Base-by-base conservation (phyloP, 2,888 invertebrate species). In the Malthinus seriepunctatus region DNA sequence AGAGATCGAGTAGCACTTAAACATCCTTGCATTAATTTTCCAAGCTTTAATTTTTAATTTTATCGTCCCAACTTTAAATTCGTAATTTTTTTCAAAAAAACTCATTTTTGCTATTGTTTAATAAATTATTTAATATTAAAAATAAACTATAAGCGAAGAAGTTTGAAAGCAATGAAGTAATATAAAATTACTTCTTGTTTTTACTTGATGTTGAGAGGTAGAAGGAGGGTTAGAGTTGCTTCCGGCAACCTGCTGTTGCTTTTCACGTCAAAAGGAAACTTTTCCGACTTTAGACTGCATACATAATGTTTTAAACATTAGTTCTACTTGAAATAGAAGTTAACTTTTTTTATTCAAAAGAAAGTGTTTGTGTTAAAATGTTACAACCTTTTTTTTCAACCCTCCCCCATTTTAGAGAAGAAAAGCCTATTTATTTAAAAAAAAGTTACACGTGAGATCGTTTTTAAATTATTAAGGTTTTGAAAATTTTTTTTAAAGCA, bases 271-370 rank as follows among this genome's bases (percentile, higher is more conserved):
- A 54, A 58, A 55, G 58, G 55, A 57, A 58, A 62, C 57, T 57
- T 62, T 55, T 55, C 54, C 55, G 58, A 58, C 58, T 58, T 62
- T 51, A 51, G 51, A 58, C 57, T 62, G 58, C 62, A 58, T 58
- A 58, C 54, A 55, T 58, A 62, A 62, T 62, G 62, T 58, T 58
- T 62, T 55, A 51, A 58, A 58, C 62, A 62, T 62, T 58, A 62
- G 57, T 53, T 51, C 38, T 51, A 51, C 58, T 62, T 55, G 51
- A 54, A 59, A 54, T 59, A 62, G 54, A 54, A 58, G 57, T 62
- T 58, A 46, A 51, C 51, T 51, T 62, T 52, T 60, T 52, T 23
- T 5, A 5, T 56, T 42, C 15, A 33, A 54, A 48, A 49, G 35
- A 35, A 39, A 58, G 42, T 52, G 52, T 57, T 48, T 53, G 52